These are phyloP conservation scores for Smithornis capensis DNA, from an alignment of 2,113 vertebrate species.

Conservation along the genomic window DNA sequence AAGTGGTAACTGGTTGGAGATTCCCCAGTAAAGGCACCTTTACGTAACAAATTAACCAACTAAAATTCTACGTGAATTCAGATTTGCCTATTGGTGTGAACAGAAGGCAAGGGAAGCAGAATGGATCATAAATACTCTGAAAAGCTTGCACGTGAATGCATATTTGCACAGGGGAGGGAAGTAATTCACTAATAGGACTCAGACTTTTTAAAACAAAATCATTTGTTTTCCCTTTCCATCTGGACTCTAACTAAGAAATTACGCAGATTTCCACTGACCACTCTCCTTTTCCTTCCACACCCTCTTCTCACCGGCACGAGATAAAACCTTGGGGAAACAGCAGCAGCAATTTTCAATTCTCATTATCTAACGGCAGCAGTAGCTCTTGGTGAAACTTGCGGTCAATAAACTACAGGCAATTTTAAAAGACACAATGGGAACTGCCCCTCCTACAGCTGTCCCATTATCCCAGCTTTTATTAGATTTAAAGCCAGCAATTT, in stretches of 20 bases:
- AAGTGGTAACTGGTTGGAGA: background rate
- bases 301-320: background rate
- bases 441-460: conserved; percentile 63
- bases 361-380: conserved; percentile 59
- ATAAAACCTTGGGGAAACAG: conserved; percentile 55
- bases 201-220: background rate
- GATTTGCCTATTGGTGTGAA: background rate
- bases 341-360: conserved; percentile 64
- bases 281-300: background rate
- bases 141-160: background rate
- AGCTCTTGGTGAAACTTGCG: conserved; percentile 60
- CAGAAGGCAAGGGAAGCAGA: background rate
- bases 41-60: background rate
- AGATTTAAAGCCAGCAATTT: conserved; percentile 59
- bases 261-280: background rate
- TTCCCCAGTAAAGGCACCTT: background rate
- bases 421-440: conserved; percentile 61
- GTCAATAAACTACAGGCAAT: conserved; percentile 69
- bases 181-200: background rate
- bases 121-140: background rate
- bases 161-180: background rate
- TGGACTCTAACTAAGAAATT: conserved; percentile 11
- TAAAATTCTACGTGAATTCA: background rate
- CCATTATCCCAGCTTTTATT: conserved; percentile 71
- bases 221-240: background rate